Conservation (phyloP, 2,113 vertebrate genomes). For the Forbesichthys papilliferus region DNA sequence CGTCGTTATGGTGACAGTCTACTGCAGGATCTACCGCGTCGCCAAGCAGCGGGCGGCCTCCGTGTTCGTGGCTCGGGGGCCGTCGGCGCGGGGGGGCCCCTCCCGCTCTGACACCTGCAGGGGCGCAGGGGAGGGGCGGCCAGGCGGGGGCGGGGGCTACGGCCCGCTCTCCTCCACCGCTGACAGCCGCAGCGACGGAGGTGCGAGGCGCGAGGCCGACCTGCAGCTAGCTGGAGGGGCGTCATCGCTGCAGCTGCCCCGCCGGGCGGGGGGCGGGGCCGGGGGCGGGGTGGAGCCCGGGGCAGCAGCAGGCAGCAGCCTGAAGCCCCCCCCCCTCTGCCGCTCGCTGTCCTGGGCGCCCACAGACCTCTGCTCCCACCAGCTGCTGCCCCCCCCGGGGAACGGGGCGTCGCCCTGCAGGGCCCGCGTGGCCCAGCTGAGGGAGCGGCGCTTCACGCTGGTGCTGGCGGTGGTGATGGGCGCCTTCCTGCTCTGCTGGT, state of each 20-base stretch:
- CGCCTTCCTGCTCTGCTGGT: slow-evolving; percentile 87
- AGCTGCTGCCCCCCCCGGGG: slow-evolving; percentile 52
- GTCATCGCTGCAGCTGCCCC: slow-evolving; percentile 50
- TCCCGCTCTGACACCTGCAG: slow-evolving; percentile 70
- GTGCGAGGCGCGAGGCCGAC: slow-evolving; percentile 66
- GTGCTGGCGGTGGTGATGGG: slow-evolving; percentile 87
- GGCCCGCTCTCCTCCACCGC: slow-evolving; percentile 31
- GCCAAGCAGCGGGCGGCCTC: slow-evolving; percentile 76
- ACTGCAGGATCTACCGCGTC: slow-evolving; percentile 85
- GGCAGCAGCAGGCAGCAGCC: neutral
- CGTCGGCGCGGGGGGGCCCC: slow-evolving; percentile 42
- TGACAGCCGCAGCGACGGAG: slow-evolving; percentile 53
- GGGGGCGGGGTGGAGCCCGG: slow-evolving; percentile 23
- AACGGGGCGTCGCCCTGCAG: slow-evolving; percentile 68
- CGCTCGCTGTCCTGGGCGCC: slow-evolving; percentile 56
- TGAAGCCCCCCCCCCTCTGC: slow-evolving; percentile 51
- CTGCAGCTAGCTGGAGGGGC: slow-evolving; percentile 64
- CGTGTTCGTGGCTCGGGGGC: slow-evolving; percentile 73
- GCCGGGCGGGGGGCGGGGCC: slow-evolving; percentile 30
- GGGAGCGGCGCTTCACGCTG: slow-evolving; percentile 84
- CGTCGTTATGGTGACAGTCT: slow-evolving; percentile 84
- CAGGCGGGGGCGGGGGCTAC: slow-evolving; percentile 48
- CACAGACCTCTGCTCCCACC: slow-evolving; percentile 49
- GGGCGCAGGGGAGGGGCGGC: slow-evolving; percentile 26
- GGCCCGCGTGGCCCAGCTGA: slow-evolving; percentile 74